A percentile compares a stretch with the other conserved stretches of the same genome.
phyloP scores from a whole-genome alignment of 30 jellyfish, hydroid and myxozoan species.

The Clytia hemisphaerica region DNA sequence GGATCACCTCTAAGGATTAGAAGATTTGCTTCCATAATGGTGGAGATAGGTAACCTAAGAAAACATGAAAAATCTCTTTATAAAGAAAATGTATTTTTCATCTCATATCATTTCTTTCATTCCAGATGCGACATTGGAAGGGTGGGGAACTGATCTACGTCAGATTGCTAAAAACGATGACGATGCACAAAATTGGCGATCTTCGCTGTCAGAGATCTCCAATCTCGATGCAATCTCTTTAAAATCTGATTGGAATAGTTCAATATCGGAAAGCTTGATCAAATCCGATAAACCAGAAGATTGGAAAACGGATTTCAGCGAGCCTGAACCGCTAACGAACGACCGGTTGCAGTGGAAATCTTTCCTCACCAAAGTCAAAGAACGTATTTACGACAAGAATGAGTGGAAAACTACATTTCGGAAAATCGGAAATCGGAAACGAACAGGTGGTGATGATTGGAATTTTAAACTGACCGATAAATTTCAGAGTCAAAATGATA shows the following conservation, averaged over 20 bases:
- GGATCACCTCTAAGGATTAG: too few species aligned
- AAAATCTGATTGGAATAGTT: neutral
- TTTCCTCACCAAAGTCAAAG: neutral
- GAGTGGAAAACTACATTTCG: slow-evolving; percentile 14
- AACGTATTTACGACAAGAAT: neutral
- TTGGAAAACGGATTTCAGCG: neutral
- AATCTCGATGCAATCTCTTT: neutral
- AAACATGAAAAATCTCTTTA: too few species aligned
- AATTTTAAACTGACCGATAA: neutral
- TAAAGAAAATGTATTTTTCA: too few species aligned
- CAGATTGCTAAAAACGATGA: slow-evolving; percentile 4
- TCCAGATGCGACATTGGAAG: slow-evolving; percentile 7
- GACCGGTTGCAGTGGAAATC: neutral
- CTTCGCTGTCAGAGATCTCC: slow-evolving; percentile 4
- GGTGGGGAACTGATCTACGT: neutral
- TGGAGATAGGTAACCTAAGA: too few species aligned
- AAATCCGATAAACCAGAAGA: neutral
- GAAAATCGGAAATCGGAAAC: neutral
- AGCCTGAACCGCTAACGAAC: neutral
- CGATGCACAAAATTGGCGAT: neutral
- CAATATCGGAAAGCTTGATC: neutral
- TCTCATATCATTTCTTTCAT: too few species aligned
- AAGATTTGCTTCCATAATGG: too few species aligned
- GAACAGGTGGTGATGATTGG: slow-evolving; percentile 1
- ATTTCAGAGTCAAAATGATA: neutral